Base-by-base conservation (phyloP, 2,113 vertebrate genomes). In the Macheiramphus alcinus region DNA sequence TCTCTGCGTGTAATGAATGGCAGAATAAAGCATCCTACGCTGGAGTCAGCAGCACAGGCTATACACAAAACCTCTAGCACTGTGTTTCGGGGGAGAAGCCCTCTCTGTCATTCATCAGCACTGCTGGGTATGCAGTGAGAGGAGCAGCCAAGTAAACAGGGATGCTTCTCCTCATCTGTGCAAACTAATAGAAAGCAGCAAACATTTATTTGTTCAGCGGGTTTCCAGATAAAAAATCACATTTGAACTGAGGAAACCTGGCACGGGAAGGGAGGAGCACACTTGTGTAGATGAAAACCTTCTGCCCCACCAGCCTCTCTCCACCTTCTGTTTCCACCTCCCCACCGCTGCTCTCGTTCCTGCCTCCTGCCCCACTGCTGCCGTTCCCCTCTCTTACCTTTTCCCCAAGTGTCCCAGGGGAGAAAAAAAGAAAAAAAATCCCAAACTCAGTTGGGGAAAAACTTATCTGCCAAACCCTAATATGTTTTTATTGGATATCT, bases 401-500 rank as follows among this genome's bases (percentile, higher is more conserved):
- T 34, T 26, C 50, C 82, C 18, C 23, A 67, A 3, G 16, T 42
- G 38, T 42, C 26, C 59, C 40, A 56, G n/a, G 13, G 12, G 5
- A 26, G 26, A 34, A 56, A n/a, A 40, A 5, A 21, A 7, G 25
- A 34, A 5, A 13, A 53, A 61, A 47, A 7, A 32, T 29, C 50
- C 10, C 0, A 91, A 90, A 80, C 27, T 36, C 42, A 53, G 23
- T 1, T 90, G 43, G 66, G 63, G 45, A 55, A 94, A 90, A 79
- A 47, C 40, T 82, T 85, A 93, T 53, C 86, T 95, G 84, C 61
- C 62, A 93, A 93, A 80, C 48, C n/a, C 72, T 91, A 83, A 58
- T 81, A 86, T n/a, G 72, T 70, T 94, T 86, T 80, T 94, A 86
- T 62, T 92, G 42, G 75, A n/a, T 90, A 80, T 62, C 67, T 88